phyloP scores from a whole-genome alignment of 2,888 invertebrate species.

The Emmelina monodactyla region DNA sequence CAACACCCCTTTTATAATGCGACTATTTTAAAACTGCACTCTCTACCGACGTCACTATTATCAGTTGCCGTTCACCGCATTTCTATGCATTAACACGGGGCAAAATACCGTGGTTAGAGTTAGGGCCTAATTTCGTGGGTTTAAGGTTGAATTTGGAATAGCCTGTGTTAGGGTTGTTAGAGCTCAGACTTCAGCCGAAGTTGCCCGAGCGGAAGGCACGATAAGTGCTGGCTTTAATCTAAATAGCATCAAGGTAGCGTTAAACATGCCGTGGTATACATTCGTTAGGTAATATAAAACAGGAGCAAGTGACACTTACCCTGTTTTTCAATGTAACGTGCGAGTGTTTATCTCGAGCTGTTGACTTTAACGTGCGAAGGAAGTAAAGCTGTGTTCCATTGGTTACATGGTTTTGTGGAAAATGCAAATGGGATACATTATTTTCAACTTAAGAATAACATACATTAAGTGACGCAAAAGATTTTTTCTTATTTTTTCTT shows the following conservation, averaged over 20 bases:
- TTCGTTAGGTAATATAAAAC: constrained; percentile 13
- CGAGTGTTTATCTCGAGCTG: too few relatives aligned
- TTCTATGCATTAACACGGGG: constrained; percentile 42
- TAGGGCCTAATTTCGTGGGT: constrained; percentile 9
- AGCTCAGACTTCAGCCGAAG: constrained; percentile 33
- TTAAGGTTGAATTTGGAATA: constrained; percentile 32
- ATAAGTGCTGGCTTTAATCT: constrained; percentile 56
- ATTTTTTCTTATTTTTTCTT: too few relatives aligned
- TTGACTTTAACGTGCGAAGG: too few relatives aligned
- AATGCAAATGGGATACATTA: too few relatives aligned
- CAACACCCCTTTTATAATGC: neutral
- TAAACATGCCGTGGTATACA: constrained; percentile 23
- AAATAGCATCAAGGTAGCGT: constrained; percentile 47
- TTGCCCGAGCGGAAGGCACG: constrained; percentile 43
- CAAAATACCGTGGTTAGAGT: neutral
- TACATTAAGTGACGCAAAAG: too few relatives aligned
- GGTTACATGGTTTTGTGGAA: too few relatives aligned
- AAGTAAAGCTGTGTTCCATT: too few relatives aligned
- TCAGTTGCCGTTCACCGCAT: constrained; percentile 41
- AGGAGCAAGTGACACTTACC: constrained; percentile 14
- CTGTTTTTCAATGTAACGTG: constrained; percentile 7
- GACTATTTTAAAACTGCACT: constrained; percentile 33
- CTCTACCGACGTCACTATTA: constrained; percentile 34
- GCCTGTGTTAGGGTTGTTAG: constrained; percentile 21
- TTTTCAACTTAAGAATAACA: too few relatives aligned